Evolutionary conservation across 2,797 vertebrate species (phyloP).

Genomic region (Amphiprion clarkii): DNA sequence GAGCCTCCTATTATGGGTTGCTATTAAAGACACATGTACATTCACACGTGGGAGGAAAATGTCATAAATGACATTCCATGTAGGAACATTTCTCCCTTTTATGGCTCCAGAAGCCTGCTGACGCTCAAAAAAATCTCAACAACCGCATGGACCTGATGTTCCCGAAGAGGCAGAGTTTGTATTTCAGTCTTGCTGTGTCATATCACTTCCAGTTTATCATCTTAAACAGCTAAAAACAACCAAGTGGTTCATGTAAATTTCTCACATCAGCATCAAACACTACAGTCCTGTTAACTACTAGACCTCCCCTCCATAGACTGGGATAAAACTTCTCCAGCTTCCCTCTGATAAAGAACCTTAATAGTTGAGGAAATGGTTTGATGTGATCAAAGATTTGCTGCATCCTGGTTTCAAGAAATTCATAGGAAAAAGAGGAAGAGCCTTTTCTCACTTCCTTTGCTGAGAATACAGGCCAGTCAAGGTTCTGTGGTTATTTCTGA

Average conservation of each 20-base stretch:
- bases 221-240: not conserved
- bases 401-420: conserved; percentile 57
- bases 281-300: not conserved
- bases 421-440: conserved; percentile 24
- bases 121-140: conserved; percentile 11
- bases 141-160: conserved; percentile 12
- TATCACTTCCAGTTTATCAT: not conserved
- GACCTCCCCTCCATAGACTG: conserved; percentile 9
- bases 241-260: not conserved
- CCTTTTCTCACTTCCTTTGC: conserved; percentile 53
- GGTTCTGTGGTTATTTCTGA: conserved; percentile 11
- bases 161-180: not conserved
- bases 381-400: conserved; percentile 64
- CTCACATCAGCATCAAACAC: not conserved
- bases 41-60: conserved; percentile 20
- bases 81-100: conserved; percentile 74
- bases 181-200: not conserved
- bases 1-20: not conserved
- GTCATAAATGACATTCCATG: conserved; percentile 74
- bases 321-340: conserved; percentile 18
- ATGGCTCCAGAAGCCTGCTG: conserved; percentile 55
- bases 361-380: conserved; percentile 61
- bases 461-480: conserved; percentile 41
- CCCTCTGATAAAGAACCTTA: conserved; percentile 37
- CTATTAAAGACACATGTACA: conserved; percentile 15